Conservation (phyloP, 2,888 invertebrate genomes). For the Caenorhabditis sp. region DNA sequence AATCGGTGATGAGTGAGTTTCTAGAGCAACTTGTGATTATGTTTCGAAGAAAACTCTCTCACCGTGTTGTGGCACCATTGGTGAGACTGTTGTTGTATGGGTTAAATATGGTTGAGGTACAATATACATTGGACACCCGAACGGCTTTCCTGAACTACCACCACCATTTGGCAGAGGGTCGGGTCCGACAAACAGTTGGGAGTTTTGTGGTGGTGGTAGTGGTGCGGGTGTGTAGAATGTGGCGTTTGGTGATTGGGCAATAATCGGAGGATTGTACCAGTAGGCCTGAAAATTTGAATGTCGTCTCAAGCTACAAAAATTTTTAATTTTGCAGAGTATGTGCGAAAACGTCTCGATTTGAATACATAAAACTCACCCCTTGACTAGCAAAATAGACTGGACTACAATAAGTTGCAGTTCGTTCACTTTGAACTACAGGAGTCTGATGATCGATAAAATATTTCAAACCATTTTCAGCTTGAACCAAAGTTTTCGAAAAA, state of each 20-base stretch:
- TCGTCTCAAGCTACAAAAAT: background rate
- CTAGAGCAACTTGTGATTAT: too few species aligned
- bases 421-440: background rate
- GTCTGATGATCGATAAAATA: background rate
- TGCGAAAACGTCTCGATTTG: background rate
- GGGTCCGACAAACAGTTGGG: background rate
- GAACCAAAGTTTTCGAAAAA: background rate
- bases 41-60: too few species aligned
- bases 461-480: background rate
- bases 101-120: too few species aligned
- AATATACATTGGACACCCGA: background rate
- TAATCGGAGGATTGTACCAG: background rate
- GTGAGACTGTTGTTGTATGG: too few species aligned
- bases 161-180: too few species aligned
- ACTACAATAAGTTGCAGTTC: background rate
- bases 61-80: too few species aligned
- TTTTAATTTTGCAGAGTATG: too few species aligned
- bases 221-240: background rate
- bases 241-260: background rate
- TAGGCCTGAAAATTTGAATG: background rate
- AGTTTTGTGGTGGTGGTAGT: background rate
- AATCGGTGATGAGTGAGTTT: too few species aligned
- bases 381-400: background rate
- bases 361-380: background rate
- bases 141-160: background rate